Percentiles rank a stretch among this genome's conserved stretches.
Evolutionary conservation across 1,140 invertebrate species (phyloP).

Genomic region (Mya arenaria): DNA sequence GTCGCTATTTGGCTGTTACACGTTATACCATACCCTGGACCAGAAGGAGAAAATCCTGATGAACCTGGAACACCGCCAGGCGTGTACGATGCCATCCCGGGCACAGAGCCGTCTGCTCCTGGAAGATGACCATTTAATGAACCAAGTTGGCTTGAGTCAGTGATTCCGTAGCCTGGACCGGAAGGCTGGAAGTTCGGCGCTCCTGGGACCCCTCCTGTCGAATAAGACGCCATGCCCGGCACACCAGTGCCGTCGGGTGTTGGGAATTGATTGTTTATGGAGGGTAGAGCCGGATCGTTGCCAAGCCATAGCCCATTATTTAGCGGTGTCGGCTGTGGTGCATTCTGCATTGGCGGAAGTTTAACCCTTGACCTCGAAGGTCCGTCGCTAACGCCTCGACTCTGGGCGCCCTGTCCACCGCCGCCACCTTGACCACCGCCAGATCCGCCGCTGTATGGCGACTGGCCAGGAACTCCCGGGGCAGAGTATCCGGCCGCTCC

Average conservation of each 20-base stretch:
- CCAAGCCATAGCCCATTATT: conserved; percentile 10
- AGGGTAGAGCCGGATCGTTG: not conserved
- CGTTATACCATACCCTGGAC: not conserved
- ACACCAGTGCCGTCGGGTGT: not conserved
- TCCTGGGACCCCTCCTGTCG: not conserved
- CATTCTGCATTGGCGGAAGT: conserved; percentile 10
- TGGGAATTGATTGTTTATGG: not conserved
- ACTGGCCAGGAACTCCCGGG: not conserved
- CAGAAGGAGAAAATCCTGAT: not conserved
- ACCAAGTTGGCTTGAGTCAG: not conserved
- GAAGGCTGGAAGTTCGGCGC: not conserved
- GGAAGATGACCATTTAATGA: not conserved
- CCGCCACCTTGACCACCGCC: not conserved
- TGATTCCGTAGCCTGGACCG: not conserved
- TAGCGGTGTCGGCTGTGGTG: not conserved
- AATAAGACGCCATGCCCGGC: not conserved
- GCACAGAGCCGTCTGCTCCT: not conserved
- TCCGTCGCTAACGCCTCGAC: conserved; percentile 20
- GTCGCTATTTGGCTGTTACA: not conserved
- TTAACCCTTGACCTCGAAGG: conserved; percentile 18
- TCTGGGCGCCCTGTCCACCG: not conserved
- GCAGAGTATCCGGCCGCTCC: not conserved
- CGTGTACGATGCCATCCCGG: not conserved
- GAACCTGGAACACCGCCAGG: not conserved
- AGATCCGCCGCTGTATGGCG: not conserved